Base-by-base conservation (phyloP, 2,888 invertebrate genomes). In the Drosophila putrida region DNA sequence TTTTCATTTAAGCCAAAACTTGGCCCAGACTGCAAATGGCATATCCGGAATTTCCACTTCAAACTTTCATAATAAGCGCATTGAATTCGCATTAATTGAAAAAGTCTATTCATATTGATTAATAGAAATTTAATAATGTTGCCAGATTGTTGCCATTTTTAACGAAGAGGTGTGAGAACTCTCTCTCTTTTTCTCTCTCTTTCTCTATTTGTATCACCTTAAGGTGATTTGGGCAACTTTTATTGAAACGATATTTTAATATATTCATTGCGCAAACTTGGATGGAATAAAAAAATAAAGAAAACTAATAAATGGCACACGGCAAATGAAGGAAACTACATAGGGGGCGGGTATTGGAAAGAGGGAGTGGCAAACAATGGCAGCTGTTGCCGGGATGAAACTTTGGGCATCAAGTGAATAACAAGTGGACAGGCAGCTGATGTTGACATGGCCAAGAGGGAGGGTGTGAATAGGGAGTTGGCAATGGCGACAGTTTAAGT, bases 381-480 rank as follows among this genome's bases (percentile, higher is more conserved):
- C 87, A 87, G 82, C 87, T 87, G 89, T 57, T 75, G 77, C 81
- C 71, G 55, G 59, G 60, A 53, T 43, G 60, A 88, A 85, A 86
- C 72, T 85, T 85, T 64, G 73, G 51, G 71, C 77, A 79, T 85
- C 80, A 77, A 88, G 85, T 82, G 80, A 65, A 68, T 77, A 84
- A 81, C 74, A 88, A 84, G 72, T 77, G 80, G 80, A 77, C 77
- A 71, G 55, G 71, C 85, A 87, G 75, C 88, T 87, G 89, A 68
- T 87, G 80, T 78, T 87, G 88, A 75, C 85, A 79, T 10, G 65
- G 62, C 41, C 57, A 35, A 35, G 36, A 36, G 0, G n/a, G 11
- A 13, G 2, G 4, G 11, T 6, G 0, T 31, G 47, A 4, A 10
- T 3, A n/a, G 13, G 36, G 8, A 13, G 4, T 4, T 51, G 46